Base-by-base conservation (phyloP, 1,140 invertebrate genomes). In the Diplogasteroides magnus region DNA sequence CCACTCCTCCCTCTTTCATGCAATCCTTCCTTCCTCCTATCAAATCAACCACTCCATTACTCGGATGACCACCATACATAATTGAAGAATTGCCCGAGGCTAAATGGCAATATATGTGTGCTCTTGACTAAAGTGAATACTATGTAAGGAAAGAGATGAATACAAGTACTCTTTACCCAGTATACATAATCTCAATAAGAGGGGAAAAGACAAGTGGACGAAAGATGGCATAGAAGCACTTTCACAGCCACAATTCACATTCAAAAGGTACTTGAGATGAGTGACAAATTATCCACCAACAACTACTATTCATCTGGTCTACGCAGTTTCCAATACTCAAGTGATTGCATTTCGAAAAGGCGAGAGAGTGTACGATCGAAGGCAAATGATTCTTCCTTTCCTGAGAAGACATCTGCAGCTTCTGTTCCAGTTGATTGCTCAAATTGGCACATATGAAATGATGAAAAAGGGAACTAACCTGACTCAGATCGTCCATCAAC, bases 401-500 rank as follows among this genome's bases (percentile, higher is more conserved):
- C 31, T 64, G n/a, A n/a, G n/a, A n/a, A 26, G 19, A 23, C 19
- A 48, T n/a, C n/a, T 6, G 27, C 6, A 11, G 57, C n/a, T 6
- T n/a, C 6, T n/a, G 57, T 23, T 59, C n/a, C n/a, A 59, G 57
- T n/a, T n/a, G 27, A 59, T 14, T 2, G 57, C 37, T 56, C 13
- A 65, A 65, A 65, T 56, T 1, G 29, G 57, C 55, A 3, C 27
- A 28, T 2, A 15, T 23, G 6, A 19, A 28, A 56, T 2, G 13
- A 56, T 65, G 48, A 56, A 31, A 65, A 56, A 65, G 63, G 32
- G 55, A 14, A 31, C 72, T 71, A 23, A 75, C 69, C 26, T 69
- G 77, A 74, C 89, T 89, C 60, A 97, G 86, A 83, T 97, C 94
- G 84, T 97, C 94, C 93, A 97, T 96, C 0, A 97, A 84, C 70